These are phyloP conservation scores for Rhagoletis pomonella DNA, from an alignment of 1,140 invertebrate genomes.

Conservation along the genomic window DNA sequence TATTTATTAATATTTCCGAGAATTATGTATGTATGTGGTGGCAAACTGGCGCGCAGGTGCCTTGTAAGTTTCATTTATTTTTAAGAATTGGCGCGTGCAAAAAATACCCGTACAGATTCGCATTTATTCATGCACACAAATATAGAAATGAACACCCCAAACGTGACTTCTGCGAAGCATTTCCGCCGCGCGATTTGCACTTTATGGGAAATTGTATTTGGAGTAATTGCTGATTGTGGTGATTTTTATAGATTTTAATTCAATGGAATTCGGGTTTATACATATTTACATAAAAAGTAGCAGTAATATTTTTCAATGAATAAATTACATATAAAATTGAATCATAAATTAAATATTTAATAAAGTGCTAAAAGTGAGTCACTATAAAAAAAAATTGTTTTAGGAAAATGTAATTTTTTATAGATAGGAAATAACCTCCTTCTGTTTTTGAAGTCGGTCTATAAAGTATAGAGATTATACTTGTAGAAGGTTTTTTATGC, in stretches of 20 bases:
- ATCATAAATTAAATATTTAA: neutral
- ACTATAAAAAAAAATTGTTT: too few species aligned
- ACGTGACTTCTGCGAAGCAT: neutral
- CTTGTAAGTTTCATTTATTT: neutral
- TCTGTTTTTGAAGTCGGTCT: too few species aligned
- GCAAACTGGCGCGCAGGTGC: neutral
- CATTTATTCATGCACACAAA: neutral
- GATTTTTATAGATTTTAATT: neutral
- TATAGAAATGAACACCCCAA: neutral
- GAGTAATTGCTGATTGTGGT: neutral
- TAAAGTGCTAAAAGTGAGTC: too few species aligned
- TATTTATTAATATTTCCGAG: slow-evolving; percentile 29
- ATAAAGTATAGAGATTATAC: too few species aligned
- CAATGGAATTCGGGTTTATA: neutral
- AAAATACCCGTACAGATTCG: neutral
- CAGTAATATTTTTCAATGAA: neutral
- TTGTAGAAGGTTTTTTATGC: too few species aligned
- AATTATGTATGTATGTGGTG: neutral
- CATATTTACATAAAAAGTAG: neutral
- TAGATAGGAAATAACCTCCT: too few species aligned
- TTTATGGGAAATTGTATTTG: slow-evolving; percentile 21
- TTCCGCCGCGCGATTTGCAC: neutral
- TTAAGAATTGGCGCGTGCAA: slow-evolving; percentile 23
- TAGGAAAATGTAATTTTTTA: too few species aligned
- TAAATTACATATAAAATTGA: neutral